Percentiles rank a stretch among this genome's conserved stretches.
phyloP scores from a whole-genome alignment of 1,140 invertebrate genomes.

The Drosophila ercepeae region DNA sequence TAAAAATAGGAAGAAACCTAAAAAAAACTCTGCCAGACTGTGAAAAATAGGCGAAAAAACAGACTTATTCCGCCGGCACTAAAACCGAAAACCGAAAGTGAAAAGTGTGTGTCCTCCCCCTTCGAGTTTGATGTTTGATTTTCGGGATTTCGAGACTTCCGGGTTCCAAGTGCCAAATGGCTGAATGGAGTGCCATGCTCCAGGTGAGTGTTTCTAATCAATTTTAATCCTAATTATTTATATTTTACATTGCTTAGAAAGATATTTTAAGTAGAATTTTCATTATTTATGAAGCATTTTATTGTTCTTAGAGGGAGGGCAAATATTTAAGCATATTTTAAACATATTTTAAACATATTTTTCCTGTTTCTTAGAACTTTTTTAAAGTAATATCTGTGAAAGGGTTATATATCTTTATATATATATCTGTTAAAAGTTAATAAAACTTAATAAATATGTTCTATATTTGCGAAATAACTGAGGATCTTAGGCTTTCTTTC shows the following conservation, averaged over 20 bases:
- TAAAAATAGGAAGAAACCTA: conserved; percentile 17
- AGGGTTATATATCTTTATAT: no score
- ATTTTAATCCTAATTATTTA: neutral
- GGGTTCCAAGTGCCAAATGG: conserved; percentile 34
- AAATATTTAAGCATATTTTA: no score
- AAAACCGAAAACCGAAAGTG: conserved; percentile 41
- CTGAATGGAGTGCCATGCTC: conserved; percentile 19
- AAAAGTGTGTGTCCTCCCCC: conserved; percentile 9
- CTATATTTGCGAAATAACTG: no score
- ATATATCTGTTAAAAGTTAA: no score
- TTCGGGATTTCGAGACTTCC: conserved; percentile 33
- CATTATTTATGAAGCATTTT: no score
- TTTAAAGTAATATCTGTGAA: no score
- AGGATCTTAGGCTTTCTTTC: no score
- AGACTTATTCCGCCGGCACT: conserved; percentile 30
- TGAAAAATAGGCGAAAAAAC: conserved; percentile 32
- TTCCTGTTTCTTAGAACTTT: no score
- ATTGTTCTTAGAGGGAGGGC: no score
- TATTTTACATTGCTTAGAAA: neutral
- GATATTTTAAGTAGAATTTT: no score
- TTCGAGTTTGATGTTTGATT: conserved; percentile 16
- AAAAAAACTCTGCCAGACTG: conserved; percentile 37
- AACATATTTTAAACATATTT: no score
- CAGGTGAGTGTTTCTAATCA: conserved; percentile 44
- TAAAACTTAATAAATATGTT: no score